A percentile compares a stretch with the other conserved stretches of the same genome.
Evolutionary conservation across 2,113 vertebrate species (phyloP).

Genomic region (Spilogale gracilis): DNA sequence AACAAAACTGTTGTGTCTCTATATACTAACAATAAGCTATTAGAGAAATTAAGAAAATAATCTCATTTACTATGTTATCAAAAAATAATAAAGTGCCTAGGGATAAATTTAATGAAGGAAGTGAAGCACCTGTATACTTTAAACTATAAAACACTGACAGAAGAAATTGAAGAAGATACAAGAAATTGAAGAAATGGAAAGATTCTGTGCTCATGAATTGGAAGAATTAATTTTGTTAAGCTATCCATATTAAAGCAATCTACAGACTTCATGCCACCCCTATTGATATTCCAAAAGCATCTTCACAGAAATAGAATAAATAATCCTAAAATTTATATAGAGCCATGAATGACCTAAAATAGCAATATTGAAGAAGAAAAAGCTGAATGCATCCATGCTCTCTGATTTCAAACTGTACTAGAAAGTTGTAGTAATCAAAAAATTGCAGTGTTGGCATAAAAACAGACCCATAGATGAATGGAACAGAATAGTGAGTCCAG

Average conservation of each 20-base stretch:
- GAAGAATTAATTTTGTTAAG: not conserved
- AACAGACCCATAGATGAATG: not conserved
- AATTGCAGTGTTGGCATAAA: not conserved
- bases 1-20: not conserved
- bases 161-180: not conserved
- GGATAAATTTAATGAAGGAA: not conserved
- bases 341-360: not conserved
- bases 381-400: not conserved
- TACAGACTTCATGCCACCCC: not conserved
- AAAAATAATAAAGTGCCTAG: not conserved
- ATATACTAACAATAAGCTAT: not conserved
- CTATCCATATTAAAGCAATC: not conserved
- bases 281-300: not conserved
- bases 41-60: not conserved
- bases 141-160: not conserved
- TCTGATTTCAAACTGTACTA: not conserved
- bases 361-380: not conserved
- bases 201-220: not conserved
- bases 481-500: not conserved
- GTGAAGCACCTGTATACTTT: not conserved
- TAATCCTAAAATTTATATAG: not conserved
- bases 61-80: not conserved
- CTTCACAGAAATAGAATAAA: not conserved
- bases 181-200: not conserved
- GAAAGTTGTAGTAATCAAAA: not conserved